Conservation (phyloP, 2,113 vertebrate genomes). For the Oryzias woworae region DNA sequence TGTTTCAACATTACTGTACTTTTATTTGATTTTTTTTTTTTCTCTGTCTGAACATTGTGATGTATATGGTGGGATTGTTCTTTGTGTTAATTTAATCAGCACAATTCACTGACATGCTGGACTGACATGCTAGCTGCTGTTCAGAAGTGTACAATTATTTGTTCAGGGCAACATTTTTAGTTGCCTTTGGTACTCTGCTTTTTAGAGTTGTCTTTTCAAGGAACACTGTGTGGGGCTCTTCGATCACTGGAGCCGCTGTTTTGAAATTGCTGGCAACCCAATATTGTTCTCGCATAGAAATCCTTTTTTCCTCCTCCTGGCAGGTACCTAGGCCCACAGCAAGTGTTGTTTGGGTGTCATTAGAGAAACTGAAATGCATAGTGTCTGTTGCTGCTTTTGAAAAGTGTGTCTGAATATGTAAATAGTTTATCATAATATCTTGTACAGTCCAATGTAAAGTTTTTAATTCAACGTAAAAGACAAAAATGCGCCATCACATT, state of each 20-base stretch:
- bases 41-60: constrained; percentile 89
- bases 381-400: constrained; percentile 99
- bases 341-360: constrained; percentile 92
- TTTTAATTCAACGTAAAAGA: constrained; percentile 98
- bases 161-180: constrained; percentile 83
- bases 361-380: constrained; percentile 85
- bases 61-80: constrained; percentile 98
- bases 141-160: constrained; percentile 80
- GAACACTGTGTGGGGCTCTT: constrained; percentile 88
- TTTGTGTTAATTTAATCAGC: constrained; percentile 99
- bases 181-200: constrained; percentile 92
- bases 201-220: constrained; percentile 83
- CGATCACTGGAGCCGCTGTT: constrained; percentile 76
- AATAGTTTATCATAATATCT: constrained; percentile 99
- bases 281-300: constrained; percentile 84
- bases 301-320: constrained; percentile 72
- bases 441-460: constrained; percentile 99
- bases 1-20: constrained; percentile 97
- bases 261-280: constrained; percentile 83
- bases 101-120: constrained; percentile 99
- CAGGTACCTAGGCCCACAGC: constrained; percentile 92
- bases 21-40: constrained; percentile 69
- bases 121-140: constrained; percentile 98
- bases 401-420: constrained; percentile 99
- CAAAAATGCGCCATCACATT: constrained; percentile 92